A percentile compares a stretch with the other conserved stretches of the same genome.
phyloP scores from a whole-genome alignment of 2,113 vertebrate genomes.

The Rutilus rutilus region DNA sequence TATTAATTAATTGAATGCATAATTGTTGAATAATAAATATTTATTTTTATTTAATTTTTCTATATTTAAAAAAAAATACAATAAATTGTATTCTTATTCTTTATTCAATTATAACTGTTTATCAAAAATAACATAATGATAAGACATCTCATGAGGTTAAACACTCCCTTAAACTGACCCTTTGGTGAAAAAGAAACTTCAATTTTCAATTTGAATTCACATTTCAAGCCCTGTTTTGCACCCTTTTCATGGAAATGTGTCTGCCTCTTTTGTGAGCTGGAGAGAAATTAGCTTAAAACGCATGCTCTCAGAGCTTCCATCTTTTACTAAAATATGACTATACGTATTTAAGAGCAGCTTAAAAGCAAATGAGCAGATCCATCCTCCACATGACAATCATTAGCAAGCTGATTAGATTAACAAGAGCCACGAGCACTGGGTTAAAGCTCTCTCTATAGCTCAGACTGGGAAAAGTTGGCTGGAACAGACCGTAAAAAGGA shows the following conservation, averaged over 20 bases:
- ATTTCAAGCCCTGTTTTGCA: not conserved
- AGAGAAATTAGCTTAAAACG: not conserved
- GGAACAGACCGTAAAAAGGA: not conserved
- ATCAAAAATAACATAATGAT: too few relatives aligned
- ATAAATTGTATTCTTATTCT: too few relatives aligned
- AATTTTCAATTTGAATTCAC: too few relatives aligned
- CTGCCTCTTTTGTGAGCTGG: not conserved
- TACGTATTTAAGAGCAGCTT: conserved; percentile 9
- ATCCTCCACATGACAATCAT: not conserved
- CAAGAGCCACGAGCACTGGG: not conserved
- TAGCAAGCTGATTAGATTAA: not conserved
- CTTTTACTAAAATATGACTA: not conserved
- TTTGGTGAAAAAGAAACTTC: not conserved
- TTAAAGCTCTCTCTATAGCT: not conserved
- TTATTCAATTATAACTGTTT: too few relatives aligned
- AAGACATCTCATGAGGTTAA: not conserved
- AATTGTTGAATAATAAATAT: not conserved
- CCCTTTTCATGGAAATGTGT: not conserved
- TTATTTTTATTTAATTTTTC: too few relatives aligned
- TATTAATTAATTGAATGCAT: not conserved
- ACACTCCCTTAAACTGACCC: not conserved
- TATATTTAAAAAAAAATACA: too few relatives aligned
- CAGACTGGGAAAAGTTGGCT: conserved; percentile 13
- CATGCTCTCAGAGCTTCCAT: not conserved
- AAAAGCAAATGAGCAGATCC: not conserved